Conservation (phyloP, 2,888 invertebrate species). For the Megaustenia siamemsis region DNA sequence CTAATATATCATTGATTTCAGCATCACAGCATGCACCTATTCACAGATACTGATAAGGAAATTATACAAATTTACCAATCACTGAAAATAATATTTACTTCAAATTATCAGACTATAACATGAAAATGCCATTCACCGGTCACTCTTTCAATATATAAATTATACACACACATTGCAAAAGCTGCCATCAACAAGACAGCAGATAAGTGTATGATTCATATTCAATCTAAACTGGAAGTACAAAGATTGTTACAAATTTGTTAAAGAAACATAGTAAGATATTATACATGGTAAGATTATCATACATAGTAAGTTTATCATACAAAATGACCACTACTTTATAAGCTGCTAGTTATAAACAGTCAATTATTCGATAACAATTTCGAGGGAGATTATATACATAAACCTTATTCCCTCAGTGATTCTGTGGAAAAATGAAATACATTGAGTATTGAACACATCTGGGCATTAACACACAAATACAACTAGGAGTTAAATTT, state of each 20-base stretch:
- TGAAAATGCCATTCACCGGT: slow-evolving; percentile 4
- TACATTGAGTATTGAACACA: slow-evolving; percentile 11
- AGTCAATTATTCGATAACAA: slow-evolving; percentile 1
- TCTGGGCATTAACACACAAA: neutral
- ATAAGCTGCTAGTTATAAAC: slow-evolving; percentile 32
- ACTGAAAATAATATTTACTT: neutral
- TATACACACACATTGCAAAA: slow-evolving; percentile 20
- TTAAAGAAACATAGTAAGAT: slow-evolving; percentile 15
- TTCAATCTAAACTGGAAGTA: slow-evolving; percentile 10
- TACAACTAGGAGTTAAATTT: neutral
- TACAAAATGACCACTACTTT: slow-evolving; percentile 24
- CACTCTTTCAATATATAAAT: neutral
- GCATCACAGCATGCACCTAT: too few relatives aligned
- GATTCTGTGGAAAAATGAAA: neutral
- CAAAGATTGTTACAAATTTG: slow-evolving; percentile 22
- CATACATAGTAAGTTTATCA: neutral
- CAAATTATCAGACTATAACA: neutral
- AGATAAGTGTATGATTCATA: slow-evolving; percentile 7
- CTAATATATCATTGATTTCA: too few relatives aligned
- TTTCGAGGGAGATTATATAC: neutral
- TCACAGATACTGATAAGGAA: too few relatives aligned
- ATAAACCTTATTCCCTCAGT: neutral
- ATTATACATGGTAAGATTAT: too few relatives aligned
- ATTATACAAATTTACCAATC: too few relatives aligned
- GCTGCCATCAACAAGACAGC: slow-evolving; percentile 28